phyloP scores from a whole-genome alignment of 1,140 invertebrate species.

The Apolygus lucorum region DNA sequence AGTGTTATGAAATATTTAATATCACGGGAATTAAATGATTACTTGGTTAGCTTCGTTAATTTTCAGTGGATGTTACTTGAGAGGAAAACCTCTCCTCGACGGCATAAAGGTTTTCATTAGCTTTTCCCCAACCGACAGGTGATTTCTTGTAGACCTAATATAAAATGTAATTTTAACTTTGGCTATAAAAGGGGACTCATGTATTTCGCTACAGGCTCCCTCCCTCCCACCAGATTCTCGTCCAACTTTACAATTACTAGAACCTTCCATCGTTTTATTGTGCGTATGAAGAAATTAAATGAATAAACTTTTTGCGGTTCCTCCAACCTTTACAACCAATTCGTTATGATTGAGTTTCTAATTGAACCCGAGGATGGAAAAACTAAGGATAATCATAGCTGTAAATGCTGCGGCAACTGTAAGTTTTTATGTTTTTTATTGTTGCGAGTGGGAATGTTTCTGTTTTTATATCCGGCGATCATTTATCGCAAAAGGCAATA shows the following conservation, averaged over 20 bases:
- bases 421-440: too few species aligned
- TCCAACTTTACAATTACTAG: slow-evolving; percentile 23
- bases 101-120: slow-evolving; percentile 21
- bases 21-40: slow-evolving; percentile 23
- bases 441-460: too few species aligned
- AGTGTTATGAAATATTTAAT: slow-evolving; percentile 21
- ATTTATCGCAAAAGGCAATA: too few species aligned
- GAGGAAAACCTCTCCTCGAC: slow-evolving; percentile 11
- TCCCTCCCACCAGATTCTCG: neutral
- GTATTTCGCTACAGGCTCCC: slow-evolving; percentile 17
- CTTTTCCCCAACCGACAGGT: slow-evolving; percentile 20
- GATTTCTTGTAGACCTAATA: slow-evolving; percentile 24
- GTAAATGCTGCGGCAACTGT: too few species aligned
- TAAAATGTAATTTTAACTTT: slow-evolving; percentile 25
- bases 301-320: slow-evolving; percentile 15
- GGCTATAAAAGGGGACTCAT: slow-evolving; percentile 19
- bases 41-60: slow-evolving; percentile 20
- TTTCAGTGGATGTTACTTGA: slow-evolving; percentile 18
- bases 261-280: slow-evolving; percentile 17
- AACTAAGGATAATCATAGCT: too few species aligned
- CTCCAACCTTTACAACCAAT: slow-evolving; percentile 15
- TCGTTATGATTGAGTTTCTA: slow-evolving; percentile 2
- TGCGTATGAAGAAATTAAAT: slow-evolving; percentile 20
- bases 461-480: too few species aligned
- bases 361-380: too few species aligned